Conservation (phyloP, 2,113 vertebrate species). For the Dunckerocampus dactyliophorus region DNA sequence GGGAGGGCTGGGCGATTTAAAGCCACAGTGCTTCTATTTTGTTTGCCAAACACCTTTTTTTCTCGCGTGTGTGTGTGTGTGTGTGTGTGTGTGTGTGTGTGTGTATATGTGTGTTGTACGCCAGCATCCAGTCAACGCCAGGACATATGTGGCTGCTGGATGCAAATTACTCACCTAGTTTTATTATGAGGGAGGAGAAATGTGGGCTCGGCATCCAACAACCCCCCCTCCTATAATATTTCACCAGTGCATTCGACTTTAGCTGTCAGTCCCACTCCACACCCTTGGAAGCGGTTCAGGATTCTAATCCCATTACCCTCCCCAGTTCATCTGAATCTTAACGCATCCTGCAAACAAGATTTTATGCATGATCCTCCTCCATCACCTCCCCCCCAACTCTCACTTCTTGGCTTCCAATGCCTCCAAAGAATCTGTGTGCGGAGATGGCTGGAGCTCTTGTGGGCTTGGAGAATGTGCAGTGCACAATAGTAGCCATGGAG, state of each 20-base stretch:
- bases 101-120: conserved; percentile 23
- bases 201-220: conserved; percentile 53
- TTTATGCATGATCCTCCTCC: conserved; percentile 79
- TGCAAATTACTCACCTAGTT: conserved; percentile 16
- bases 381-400: conserved; percentile 53
- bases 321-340: conserved; percentile 79
- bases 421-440: conserved; percentile 65
- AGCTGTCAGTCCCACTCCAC: conserved; percentile 69
- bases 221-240: conserved; percentile 49
- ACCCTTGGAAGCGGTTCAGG: conserved; percentile 73
- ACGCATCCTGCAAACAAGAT: conserved; percentile 78
- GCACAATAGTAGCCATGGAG: conserved; percentile 72
- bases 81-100: not conserved
- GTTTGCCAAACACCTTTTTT: conserved; percentile 70
- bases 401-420: conserved; percentile 67
- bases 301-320: conserved; percentile 77
- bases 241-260: conserved; percentile 72
- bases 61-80: not conserved
- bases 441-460: conserved; percentile 73
- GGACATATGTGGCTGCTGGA: conserved; percentile 30
- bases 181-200: conserved; percentile 51
- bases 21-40: conserved; percentile 77
- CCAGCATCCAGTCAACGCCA: conserved; percentile 27
- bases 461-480: conserved; percentile 72
- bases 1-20: conserved; percentile 83